phyloP scores from a whole-genome alignment of 2,113 vertebrate species.

The Cyanistes caeruleus region DNA sequence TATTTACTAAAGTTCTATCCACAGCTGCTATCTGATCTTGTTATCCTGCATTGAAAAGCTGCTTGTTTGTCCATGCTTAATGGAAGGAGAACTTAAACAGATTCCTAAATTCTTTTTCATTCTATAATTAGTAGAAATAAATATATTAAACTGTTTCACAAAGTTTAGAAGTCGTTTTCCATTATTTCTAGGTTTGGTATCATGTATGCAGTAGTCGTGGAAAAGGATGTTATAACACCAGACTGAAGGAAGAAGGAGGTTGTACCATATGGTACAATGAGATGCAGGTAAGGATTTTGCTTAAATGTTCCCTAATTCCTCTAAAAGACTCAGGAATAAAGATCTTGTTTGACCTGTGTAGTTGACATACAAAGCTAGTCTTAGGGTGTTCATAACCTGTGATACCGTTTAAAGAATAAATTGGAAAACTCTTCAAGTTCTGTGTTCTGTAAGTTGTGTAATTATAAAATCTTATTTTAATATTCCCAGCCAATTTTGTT shows the following conservation, averaged over 20 bases:
- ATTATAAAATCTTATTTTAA: background rate
- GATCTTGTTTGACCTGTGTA: background rate
- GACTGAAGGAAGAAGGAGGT: conserved; percentile 93
- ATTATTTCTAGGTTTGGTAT: conserved; percentile 90
- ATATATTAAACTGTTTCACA: background rate
- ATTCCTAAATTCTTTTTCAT: background rate
- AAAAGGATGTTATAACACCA: conserved; percentile 92
- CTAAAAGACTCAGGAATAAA: background rate
- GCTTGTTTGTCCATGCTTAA: background rate
- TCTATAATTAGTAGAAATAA: background rate
- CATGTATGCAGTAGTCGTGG: conserved; percentile 92
- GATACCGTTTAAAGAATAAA: background rate
- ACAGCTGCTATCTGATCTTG: background rate
- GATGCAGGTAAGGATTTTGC: conserved; percentile 78
- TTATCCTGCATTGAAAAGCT: background rate
- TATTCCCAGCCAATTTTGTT: background rate
- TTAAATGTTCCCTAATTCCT: background rate
- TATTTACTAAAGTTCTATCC: background rate
- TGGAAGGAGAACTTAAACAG: background rate
- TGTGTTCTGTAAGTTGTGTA: background rate
- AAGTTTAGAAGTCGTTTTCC: background rate
- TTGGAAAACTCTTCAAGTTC: background rate
- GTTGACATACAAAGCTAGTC: background rate
- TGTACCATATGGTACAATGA: conserved; percentile 99
- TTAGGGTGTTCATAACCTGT: background rate